Evolutionary conservation across 2,797 vertebrate species (phyloP).

Genomic region (Eospalax fontanierii): DNA sequence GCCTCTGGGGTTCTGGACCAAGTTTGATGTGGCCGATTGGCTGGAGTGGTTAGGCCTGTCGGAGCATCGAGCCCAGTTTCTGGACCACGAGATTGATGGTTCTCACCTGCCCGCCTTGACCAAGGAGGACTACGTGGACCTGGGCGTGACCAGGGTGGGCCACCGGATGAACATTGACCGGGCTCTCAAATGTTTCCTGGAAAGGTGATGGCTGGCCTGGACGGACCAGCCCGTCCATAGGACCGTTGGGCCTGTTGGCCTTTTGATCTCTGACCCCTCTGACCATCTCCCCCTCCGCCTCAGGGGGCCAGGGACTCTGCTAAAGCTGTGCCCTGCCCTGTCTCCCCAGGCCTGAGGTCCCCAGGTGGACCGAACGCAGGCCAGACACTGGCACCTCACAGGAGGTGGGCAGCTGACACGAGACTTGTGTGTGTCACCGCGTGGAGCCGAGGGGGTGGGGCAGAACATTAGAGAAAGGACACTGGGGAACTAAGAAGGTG

Average conservation of each 20-base stretch:
- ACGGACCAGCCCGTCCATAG: constrained; percentile 83
- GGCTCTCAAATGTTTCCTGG: constrained; percentile 94
- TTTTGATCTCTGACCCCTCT: constrained; percentile 72
- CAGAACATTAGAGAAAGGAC: constrained; percentile 15
- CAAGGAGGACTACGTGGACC: constrained; percentile 97
- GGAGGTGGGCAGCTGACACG: constrained; percentile 80
- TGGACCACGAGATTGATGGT: constrained; percentile 98
- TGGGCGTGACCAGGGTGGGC: constrained; percentile 97
- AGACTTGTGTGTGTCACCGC: constrained; percentile 22
- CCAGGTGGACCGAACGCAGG: constrained; percentile 51
- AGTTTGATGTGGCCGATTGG: constrained; percentile 98
- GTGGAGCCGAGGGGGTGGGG: not conserved
- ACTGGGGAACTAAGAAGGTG: constrained; percentile 61
- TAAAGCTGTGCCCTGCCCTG: constrained; percentile 73
- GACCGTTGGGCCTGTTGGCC: constrained; percentile 64
- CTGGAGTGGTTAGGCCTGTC: constrained; percentile 95
- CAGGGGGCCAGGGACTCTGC: constrained; percentile 75
- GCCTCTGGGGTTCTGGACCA: constrained; percentile 97
- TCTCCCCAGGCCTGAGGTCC: constrained; percentile 71
- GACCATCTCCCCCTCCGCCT: constrained; percentile 23
- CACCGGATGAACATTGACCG: constrained; percentile 99
- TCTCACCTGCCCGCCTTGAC: constrained; percentile 96
- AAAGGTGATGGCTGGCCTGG: constrained; percentile 93
- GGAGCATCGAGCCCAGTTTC: constrained; percentile 96
- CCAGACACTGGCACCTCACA: constrained; percentile 79